Evolutionary conservation across 1,140 invertebrate species (phyloP).

Genomic region (Leptopilina clavipes): DNA sequence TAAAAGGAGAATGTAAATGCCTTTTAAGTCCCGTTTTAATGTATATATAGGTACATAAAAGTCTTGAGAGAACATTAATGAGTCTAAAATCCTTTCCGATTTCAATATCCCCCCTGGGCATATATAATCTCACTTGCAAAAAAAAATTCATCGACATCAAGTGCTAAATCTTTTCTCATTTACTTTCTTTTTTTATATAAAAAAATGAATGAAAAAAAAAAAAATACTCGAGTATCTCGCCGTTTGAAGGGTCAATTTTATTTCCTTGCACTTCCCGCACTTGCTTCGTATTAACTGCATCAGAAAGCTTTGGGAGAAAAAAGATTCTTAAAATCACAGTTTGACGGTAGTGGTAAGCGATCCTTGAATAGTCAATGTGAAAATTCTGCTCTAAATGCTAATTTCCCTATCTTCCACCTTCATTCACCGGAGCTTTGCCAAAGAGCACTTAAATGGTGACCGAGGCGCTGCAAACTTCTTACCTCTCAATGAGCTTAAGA

Average conservation of each 20-base stretch:
- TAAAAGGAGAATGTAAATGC: slow-evolving; percentile 25
- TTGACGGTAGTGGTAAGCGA: slow-evolving; percentile 33
- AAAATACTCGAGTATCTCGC: neutral
- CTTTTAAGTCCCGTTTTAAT: neutral
- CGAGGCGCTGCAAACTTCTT: slow-evolving; percentile 32
- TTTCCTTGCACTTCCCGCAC: neutral
- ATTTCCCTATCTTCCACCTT: slow-evolving; percentile 59
- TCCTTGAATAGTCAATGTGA: slow-evolving; percentile 52
- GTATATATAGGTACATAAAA: neutral
- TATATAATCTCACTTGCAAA: slow-evolving; percentile 14
- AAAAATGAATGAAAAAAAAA: neutral
- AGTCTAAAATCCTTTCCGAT: slow-evolving; percentile 12
- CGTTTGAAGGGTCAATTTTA: slow-evolving; percentile 12
- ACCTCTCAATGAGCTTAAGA: slow-evolving; percentile 33
- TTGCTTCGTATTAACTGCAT: slow-evolving; percentile 19
- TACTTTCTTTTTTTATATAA: neutral
- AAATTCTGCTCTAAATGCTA: slow-evolving; percentile 65
- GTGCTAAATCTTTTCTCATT: slow-evolving; percentile 21
- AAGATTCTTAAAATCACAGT: slow-evolving; percentile 32
- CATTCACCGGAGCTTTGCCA: slow-evolving; percentile 19
- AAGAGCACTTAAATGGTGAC: slow-evolving; percentile 34
- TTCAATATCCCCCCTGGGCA: neutral
- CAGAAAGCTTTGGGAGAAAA: neutral
- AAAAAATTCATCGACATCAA: neutral
- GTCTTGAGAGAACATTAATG: slow-evolving; percentile 10